Base-by-base conservation (phyloP, 64 coral and sea anemone genomes). In the Pachyseris speciosa region DNA sequence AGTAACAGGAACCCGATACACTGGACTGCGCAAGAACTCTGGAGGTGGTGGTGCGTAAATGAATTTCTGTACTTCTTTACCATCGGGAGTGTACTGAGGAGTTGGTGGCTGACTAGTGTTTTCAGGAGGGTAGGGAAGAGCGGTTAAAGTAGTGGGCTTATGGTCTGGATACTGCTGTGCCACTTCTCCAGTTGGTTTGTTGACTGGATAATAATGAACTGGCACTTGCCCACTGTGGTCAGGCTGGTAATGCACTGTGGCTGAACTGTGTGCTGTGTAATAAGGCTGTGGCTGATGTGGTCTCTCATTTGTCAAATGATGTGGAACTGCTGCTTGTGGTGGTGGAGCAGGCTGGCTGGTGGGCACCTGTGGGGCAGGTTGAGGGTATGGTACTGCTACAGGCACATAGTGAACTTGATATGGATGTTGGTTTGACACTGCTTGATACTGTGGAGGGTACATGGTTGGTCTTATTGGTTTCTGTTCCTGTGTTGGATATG, bases 11-110 rank as follows among this genome's bases (percentile, higher is more conserved):
- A 92, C 89, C 60, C 89, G 73, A 41, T 92, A 92, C 57, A 92
- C 89, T 61, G 89, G 89, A 45, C 89, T 92, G 68, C 20, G 57
- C 64, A 90, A 68, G 42, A 92, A 92, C 24, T 92, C 79, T 70
- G 89, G 45, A 61, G 89, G 89, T 3, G 89, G 79, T 40, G 79
- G 55, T 11, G 89, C 69, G 9, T 92, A 92, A 36, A 92, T 50
- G 72, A 92, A 92, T 27, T 74, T 85, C 16, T 60, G 79, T 45
- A 73, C 31, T 0, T 92, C 78, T 55, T 84, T 75, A 11, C 67
- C 69, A 32, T 84, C 80, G 38, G 77, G 89, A 40, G 67, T 92
- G 51, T 84, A 92, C 39, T 77, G 89, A 41, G 89, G 89, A 42
- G 89, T 92, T 29, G 75, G 89, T 30, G 53, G 79, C 22, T 83